Evolutionary conservation across 2,113 vertebrate genomes (phyloP), one percentile per base, ranked within the genome.

Genomic region (Telmatochromis brichardi): DNA sequence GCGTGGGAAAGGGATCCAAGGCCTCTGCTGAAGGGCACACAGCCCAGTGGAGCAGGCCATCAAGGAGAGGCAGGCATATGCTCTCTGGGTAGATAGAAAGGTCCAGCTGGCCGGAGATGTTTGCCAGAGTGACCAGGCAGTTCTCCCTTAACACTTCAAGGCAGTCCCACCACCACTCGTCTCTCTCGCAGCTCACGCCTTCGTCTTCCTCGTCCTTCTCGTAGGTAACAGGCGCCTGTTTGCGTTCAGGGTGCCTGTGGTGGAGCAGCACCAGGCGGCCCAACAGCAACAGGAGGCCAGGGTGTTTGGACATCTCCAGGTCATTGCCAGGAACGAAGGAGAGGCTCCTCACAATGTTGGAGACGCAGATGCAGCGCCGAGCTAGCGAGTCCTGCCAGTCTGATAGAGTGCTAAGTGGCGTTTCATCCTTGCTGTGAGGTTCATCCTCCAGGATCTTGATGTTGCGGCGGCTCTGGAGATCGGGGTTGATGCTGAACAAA

Each of bases 151-250:
- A 95, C 94, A 97, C 97, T 96, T 99, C 98, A 84, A 99, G 97
- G 96, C 98, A 99, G 97, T 99, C 98, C 98, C 98, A 99, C 98
- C 98, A 99, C 99, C 99, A 99, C 95, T 99, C 98, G 60, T 98
- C 98, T 78, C 97, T 96, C 96, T 98, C 98, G 88, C 98, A 98
- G 96, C 97, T 98, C 95, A 98, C 97, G 37, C 97, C 98, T 90
- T 98, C 98, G 84, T 99, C 99, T 90, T 98, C 97, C 76, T 99
- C 98, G 94, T 99, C 99, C 81, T 99, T 99, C 95, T 99, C 98
- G 0, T 99, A 99, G 82, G 98, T 99, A 80, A 99, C 98, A 3
- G 98, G 98, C 0, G 99, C 98, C 96, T 99, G 98, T 84, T 99
- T 99, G 95, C 98, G 97, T 81, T 99, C 99, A 0, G 98, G 99